These are phyloP conservation scores for Pteruthius melanotis DNA, from an alignment of 2,113 vertebrate species.

Conservation along the genomic window DNA sequence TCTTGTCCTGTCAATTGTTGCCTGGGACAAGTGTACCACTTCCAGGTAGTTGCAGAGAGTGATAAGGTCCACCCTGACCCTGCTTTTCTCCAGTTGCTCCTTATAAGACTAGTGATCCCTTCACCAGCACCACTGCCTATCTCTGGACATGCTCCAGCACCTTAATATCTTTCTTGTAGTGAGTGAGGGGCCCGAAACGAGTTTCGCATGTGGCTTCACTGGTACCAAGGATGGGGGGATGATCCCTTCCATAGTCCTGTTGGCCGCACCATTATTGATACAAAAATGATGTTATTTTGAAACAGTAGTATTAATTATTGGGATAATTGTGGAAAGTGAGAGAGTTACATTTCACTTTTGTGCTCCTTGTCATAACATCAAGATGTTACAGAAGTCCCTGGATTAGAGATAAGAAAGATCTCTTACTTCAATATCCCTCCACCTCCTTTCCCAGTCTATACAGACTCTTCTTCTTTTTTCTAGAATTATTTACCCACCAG, in stretches of 20 bases:
- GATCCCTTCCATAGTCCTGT: no score
- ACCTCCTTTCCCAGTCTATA: background rate
- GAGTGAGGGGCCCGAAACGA: background rate
- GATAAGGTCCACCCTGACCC: background rate
- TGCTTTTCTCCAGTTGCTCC: background rate
- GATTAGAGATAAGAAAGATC: background rate
- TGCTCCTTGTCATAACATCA: background rate
- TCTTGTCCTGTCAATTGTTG: background rate
- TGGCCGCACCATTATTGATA: background rate
- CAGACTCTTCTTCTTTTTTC: background rate
- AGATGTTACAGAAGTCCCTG: background rate
- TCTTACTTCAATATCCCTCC: background rate
- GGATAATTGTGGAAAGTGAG: background rate
- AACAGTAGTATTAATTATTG: background rate
- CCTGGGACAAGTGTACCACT: background rate
- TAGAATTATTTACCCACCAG: background rate
- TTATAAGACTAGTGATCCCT: background rate
- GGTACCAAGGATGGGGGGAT: background rate
- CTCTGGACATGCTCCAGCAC: background rate
- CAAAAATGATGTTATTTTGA: background rate
- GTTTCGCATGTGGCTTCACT: background rate
- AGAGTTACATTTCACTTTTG: background rate
- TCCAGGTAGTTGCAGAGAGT: background rate
- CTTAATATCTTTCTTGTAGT: background rate
- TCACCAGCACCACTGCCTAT: background rate